Evolutionary conservation across 1,140 invertebrate species (phyloP).

Genomic region (Geopemphigus sp.): DNA sequence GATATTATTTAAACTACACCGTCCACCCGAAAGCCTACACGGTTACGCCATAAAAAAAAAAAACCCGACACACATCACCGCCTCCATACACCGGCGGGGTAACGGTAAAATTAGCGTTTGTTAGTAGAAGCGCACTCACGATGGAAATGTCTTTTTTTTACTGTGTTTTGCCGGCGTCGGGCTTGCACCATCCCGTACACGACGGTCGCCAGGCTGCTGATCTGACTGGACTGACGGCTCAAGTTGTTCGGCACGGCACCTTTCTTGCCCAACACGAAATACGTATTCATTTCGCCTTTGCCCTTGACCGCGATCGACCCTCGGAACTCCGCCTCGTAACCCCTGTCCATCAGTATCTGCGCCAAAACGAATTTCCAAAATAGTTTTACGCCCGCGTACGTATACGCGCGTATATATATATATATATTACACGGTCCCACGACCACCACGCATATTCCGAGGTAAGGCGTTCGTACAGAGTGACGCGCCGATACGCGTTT

Average conservation of each 20-base stretch:
- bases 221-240: conserved; percentile 68
- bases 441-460: too few species aligned
- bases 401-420: too few species aligned
- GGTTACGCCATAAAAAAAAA: too few species aligned
- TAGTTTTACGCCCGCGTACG: too few species aligned
- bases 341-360: conserved; percentile 68
- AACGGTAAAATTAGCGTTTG: conserved; percentile 31
- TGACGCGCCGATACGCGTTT: too few species aligned
- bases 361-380: not conserved
- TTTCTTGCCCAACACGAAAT: conserved; percentile 74
- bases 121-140: conserved; percentile 50
- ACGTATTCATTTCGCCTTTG: conserved; percentile 93
- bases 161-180: conserved; percentile 57
- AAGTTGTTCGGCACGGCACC: conserved; percentile 59
- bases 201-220: conserved; percentile 77
- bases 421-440: too few species aligned
- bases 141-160: conserved; percentile 52
- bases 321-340: conserved; percentile 72
- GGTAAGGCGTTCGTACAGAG: too few species aligned
- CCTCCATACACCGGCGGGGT: too few species aligned
- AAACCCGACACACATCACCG: too few species aligned
- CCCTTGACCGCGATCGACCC: conserved; percentile 88
- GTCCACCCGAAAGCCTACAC: too few species aligned
- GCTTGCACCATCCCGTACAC: conserved; percentile 84
- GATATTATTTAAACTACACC: too few species aligned